Percentiles rank a stretch among this genome's conserved stretches.
phyloP scores from a whole-genome alignment of 2,797 vertebrate genomes.

The Pelobates cultripes region DNA sequence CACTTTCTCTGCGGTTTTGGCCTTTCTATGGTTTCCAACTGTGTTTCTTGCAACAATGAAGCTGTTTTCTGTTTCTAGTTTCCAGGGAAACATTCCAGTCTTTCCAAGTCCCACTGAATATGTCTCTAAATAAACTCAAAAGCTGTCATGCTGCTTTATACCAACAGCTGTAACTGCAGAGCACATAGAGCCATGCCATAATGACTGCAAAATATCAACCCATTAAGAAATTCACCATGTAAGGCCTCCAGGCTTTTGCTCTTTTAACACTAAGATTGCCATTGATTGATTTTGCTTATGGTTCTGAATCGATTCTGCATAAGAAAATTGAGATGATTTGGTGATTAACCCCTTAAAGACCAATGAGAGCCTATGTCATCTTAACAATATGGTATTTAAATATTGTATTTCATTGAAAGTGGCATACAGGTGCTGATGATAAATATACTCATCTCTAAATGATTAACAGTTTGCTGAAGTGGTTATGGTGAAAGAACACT shows the following conservation, averaged over 20 bases:
- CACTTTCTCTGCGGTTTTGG: constrained; percentile 1
- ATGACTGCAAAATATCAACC: constrained; percentile 10
- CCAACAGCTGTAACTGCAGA: constrained; percentile 5
- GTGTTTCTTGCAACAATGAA: constrained; percentile 31
- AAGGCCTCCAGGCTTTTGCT: background rate
- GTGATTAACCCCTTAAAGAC: too few relatives aligned
- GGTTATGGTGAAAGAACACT: too few relatives aligned
- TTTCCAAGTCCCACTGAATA: constrained; percentile 37
- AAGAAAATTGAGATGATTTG: too few relatives aligned
- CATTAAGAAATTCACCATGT: background rate
- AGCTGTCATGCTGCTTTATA: constrained; percentile 13
- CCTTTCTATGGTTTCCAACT: constrained; percentile 9
- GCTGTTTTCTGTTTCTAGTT: constrained; percentile 9
- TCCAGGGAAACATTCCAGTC: constrained; percentile 45
- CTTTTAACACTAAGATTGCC: background rate
- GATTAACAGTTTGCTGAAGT: too few relatives aligned
- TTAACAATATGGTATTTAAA: too few relatives aligned
- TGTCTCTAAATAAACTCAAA: constrained; percentile 35
- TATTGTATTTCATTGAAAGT: too few relatives aligned
- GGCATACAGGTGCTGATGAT: too few relatives aligned
- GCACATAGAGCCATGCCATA: background rate
- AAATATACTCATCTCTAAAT: too few relatives aligned
- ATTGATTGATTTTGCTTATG: background rate
- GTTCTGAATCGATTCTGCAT: too few relatives aligned
- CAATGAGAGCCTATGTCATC: too few relatives aligned